phyloP scores from a whole-genome alignment of 2,888 invertebrate species.

The Leucophenga montana region DNA sequence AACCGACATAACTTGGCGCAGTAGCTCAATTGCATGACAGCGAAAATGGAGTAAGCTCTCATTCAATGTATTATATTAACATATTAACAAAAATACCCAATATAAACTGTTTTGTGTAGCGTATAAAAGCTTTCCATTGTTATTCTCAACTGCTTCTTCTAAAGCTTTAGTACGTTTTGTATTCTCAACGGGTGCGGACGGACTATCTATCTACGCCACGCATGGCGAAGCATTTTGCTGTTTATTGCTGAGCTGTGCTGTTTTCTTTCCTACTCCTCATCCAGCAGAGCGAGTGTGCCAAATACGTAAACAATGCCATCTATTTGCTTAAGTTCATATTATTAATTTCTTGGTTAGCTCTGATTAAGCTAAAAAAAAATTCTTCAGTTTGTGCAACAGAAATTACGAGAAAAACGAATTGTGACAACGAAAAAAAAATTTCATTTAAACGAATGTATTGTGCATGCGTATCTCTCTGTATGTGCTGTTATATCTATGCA shows the following conservation, averaged over 20 bases:
- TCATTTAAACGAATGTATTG: background rate
- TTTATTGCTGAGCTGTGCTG: slow-evolving; percentile 31
- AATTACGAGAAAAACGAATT: slow-evolving; percentile 1
- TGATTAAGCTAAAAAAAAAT: slow-evolving; percentile 8
- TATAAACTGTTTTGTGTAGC: too few species aligned
- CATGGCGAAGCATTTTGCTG: background rate
- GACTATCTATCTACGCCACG: background rate
- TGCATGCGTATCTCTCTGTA: slow-evolving; percentile 6
- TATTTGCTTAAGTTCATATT: slow-evolving; percentile 40
- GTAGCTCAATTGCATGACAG: too few species aligned
- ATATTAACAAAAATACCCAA: too few species aligned
- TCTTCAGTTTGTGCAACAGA: slow-evolving; percentile 34
- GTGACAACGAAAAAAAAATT: slow-evolving; percentile 1
- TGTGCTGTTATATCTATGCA: background rate
- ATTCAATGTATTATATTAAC: too few species aligned
- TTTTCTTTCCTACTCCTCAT: slow-evolving; percentile 32
- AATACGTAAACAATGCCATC: slow-evolving; percentile 57
- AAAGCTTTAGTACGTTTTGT: slow-evolving; percentile 47
- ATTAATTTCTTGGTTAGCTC: slow-evolving; percentile 23
- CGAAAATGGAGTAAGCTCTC: too few species aligned
- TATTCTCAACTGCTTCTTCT: background rate
- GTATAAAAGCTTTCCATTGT: too few species aligned
- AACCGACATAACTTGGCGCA: too few species aligned
- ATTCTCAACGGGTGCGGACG: slow-evolving; percentile 49
- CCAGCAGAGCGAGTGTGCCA: slow-evolving; percentile 42